These are phyloP conservation scores for Pterobdella sp. DNA, from an alignment of 2,888 invertebrate species.

Conservation along the genomic window DNA sequence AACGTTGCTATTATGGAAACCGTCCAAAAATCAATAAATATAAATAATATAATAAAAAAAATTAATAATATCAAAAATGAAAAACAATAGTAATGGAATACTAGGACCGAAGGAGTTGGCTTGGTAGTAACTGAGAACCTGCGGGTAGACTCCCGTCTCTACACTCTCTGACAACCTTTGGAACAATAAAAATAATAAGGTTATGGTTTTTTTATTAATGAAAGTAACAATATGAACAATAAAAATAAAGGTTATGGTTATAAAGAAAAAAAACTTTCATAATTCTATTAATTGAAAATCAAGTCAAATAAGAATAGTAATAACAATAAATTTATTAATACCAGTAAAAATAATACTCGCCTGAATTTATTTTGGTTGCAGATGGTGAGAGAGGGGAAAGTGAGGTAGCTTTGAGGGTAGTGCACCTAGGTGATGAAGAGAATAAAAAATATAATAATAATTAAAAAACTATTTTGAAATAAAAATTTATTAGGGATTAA, in stretches of 20 bases:
- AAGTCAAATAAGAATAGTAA: not conserved
- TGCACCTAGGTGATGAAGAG: too few species aligned
- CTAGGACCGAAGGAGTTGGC: not conserved
- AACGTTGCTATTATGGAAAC: too few species aligned
- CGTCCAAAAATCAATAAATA: not conserved
- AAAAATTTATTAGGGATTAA: too few species aligned
- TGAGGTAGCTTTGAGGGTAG: slow-evolving; percentile 6
- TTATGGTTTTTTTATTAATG: too few species aligned
- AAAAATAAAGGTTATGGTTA: not conserved
- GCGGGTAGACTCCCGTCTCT: not conserved
- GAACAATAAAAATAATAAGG: not conserved
- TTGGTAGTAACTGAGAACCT: not conserved
- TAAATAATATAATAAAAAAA: not conserved
- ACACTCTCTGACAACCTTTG: not conserved
- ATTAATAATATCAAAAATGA: not conserved
- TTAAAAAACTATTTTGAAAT: too few species aligned
- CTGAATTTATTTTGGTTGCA: slow-evolving; percentile 28
- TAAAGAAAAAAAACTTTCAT: not conserved
- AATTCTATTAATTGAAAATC: not conserved
- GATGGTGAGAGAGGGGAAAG: slow-evolving; percentile 25
- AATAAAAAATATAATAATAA: too few species aligned
- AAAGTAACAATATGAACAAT: not conserved
- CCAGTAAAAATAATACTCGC: not conserved
- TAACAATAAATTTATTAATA: not conserved
- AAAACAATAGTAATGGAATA: not conserved